phyloP scores from a whole-genome alignment of 2,888 invertebrate species.

The Amphipyra tragopoginis region DNA sequence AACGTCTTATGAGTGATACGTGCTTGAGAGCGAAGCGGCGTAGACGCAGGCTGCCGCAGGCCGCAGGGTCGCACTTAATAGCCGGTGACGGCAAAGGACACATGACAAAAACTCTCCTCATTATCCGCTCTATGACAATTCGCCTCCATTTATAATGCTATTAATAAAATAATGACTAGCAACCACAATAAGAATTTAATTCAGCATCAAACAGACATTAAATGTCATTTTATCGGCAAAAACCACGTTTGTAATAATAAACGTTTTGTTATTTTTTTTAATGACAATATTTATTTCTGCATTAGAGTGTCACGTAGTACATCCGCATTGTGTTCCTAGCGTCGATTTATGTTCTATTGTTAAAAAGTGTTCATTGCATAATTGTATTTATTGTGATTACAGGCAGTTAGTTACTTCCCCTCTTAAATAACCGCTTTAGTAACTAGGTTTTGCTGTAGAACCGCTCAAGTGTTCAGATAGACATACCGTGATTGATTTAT shows the following conservation, averaged over 20 bases:
- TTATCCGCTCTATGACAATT: constrained; percentile 78
- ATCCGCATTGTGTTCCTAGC: constrained; percentile 66
- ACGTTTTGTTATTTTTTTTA: constrained; percentile 72
- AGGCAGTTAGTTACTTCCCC: constrained; percentile 27
- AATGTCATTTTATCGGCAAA: constrained; percentile 84
- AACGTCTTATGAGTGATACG: constrained; percentile 49
- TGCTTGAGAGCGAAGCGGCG: constrained; percentile 23
- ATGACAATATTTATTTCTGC: constrained; percentile 76
- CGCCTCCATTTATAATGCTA: constrained; percentile 86
- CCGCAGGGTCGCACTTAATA: constrained; percentile 65
- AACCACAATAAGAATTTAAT: constrained; percentile 72
- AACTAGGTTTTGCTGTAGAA: constrained; percentile 33
- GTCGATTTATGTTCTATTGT: constrained; percentile 69
- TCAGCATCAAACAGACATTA: constrained; percentile 83
- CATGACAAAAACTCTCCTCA: constrained; percentile 81
- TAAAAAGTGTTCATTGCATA: constrained; percentile 63
- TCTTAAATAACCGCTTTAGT: constrained; percentile 43
- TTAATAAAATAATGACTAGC: constrained; percentile 83
- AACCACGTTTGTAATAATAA: constrained; percentile 65
- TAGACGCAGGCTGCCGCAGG: constrained; percentile 31
- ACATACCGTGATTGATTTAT: constrained; percentile 50
- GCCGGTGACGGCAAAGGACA: constrained; percentile 75
- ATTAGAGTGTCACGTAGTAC: constrained; percentile 71
- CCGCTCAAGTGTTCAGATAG: constrained; percentile 32
- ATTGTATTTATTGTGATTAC: constrained; percentile 55